Conservation (phyloP, 92 coral and sea anemone genomes). For the Porites evermanni region DNA sequence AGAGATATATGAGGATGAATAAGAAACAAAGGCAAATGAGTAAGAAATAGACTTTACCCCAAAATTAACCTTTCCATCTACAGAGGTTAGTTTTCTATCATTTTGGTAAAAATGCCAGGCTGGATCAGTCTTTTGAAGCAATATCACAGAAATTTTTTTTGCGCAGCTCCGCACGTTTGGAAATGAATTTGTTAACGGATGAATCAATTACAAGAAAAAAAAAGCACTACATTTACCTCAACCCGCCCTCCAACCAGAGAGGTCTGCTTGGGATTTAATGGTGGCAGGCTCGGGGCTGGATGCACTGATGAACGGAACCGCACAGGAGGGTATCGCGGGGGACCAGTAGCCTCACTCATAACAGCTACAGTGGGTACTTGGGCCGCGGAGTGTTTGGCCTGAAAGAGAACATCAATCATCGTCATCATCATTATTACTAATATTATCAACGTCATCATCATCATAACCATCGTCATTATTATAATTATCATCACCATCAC, state of each 20-base stretch:
- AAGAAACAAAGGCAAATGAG: too few relatives aligned
- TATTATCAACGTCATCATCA: too few relatives aligned
- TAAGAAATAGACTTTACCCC: too few relatives aligned
- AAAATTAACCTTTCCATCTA: too few relatives aligned
- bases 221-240: conserved; percentile 52
- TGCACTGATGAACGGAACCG: conserved; percentile 96
- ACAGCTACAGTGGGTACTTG: conserved; percentile 97
- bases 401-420: neutral
- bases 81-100: too few relatives aligned
- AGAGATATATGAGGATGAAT: too few relatives aligned
- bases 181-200: neutral
- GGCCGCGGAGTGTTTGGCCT: conserved; percentile 86
- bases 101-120: too few relatives aligned
- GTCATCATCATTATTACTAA: neutral
- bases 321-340: conserved; percentile 91
- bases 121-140: too few relatives aligned
- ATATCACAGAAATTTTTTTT: too few relatives aligned
- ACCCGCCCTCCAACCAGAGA: conserved; percentile 88
- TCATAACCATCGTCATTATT: too few relatives aligned
- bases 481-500: too few relatives aligned
- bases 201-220: neutral
- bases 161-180: neutral
- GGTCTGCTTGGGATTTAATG: conserved; percentile 77
- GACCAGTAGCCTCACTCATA: conserved; percentile 91
- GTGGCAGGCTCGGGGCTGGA: conserved; percentile 92